Conservation (phyloP, 2,888 invertebrate genomes). For the Marasmarcha lunaedactyla region DNA sequence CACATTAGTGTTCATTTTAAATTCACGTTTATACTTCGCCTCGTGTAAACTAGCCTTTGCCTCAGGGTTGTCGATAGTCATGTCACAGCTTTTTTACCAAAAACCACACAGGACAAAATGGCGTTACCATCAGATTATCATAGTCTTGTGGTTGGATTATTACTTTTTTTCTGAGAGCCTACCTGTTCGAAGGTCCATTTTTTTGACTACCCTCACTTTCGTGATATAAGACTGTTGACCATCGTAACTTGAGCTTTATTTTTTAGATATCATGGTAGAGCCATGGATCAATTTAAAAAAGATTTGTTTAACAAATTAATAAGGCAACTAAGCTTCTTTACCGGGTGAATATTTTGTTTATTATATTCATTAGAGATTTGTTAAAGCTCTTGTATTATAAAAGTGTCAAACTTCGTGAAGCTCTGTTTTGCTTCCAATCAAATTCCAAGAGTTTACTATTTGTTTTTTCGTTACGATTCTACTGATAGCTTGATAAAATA, state of each 20-base stretch:
- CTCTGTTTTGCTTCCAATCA: conserved; percentile 28
- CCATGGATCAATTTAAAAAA: conserved; percentile 17
- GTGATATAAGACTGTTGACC: too few species aligned
- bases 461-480: too few species aligned
- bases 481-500: too few species aligned
- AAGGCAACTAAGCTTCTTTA: conserved; percentile 65
- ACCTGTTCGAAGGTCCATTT: conserved; percentile 54
- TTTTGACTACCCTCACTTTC: conserved; percentile 17
- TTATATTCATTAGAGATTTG: conserved; percentile 67
- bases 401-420: conserved; percentile 21
- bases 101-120: conserved; percentile 70
- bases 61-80: conserved; percentile 56
- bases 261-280: not conserved
- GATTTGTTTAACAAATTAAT: conserved; percentile 47
- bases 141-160: conserved; percentile 63
- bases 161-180: conserved; percentile 58
- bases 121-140: conserved; percentile 70
- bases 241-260: conserved; percentile 22
- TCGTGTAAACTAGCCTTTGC: conserved; percentile 29
- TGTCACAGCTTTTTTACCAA: conserved; percentile 63
- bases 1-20: too few species aligned
- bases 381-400: conserved; percentile 55
- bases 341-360: conserved; percentile 65
- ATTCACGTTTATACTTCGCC: too few species aligned
- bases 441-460: not conserved